Percentiles rank a stretch among this genome's conserved stretches.
phyloP scores from a whole-genome alignment of 2,797 vertebrate species.

The Cygnus olor region DNA sequence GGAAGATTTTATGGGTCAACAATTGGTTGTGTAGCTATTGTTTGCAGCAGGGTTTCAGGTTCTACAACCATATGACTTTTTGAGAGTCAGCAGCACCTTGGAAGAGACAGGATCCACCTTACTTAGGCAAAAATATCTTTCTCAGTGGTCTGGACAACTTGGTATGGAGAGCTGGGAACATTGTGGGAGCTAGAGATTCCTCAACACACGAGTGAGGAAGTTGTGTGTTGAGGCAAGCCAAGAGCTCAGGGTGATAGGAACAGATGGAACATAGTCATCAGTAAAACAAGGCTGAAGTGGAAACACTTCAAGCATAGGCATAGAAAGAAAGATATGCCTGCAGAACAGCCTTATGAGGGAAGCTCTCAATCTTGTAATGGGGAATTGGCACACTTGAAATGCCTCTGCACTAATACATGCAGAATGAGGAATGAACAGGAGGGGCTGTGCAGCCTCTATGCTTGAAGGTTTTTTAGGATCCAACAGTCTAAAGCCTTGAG shows the following conservation, averaged over 20 bases:
- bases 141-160: not conserved
- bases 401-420: not conserved
- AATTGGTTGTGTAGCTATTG: not conserved
- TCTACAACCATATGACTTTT: not conserved
- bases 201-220: not conserved
- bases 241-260: not conserved
- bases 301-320: not conserved
- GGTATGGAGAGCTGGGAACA: not conserved
- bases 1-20: not conserved
- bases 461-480: not conserved
- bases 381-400: not conserved
- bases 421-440: not conserved
- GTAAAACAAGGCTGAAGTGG: not conserved
- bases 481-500: not conserved
- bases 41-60: not conserved
- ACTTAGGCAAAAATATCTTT: not conserved
- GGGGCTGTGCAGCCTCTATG: not conserved
- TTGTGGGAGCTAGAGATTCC: not conserved
- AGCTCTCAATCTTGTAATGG: not conserved
- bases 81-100: not conserved
- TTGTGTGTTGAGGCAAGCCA: not conserved
- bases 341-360: not conserved
- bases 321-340: not conserved
- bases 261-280: not conserved
- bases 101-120: not conserved